Evolutionary conservation across 2,797 vertebrate species (phyloP).

Genomic region (Aphelocoma californica): DNA sequence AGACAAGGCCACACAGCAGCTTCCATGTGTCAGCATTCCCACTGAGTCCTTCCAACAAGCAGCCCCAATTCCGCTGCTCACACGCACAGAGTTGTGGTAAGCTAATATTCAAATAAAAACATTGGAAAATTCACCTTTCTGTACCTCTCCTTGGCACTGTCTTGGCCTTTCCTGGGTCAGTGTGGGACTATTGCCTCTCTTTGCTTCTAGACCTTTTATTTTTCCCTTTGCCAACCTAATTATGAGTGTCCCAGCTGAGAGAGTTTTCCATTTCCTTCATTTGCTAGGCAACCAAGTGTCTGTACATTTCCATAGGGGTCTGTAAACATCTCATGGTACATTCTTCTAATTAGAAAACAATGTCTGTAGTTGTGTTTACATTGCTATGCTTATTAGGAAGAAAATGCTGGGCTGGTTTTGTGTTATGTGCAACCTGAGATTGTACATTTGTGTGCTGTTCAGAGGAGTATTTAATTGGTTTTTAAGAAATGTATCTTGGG

Average conservation of each 20-base stretch:
- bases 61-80: not conserved
- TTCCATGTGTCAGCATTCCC: not conserved
- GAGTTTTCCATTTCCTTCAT: slow-evolving; percentile 22
- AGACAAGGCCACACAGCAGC: not conserved
- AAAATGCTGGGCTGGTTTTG: slow-evolving; percentile 23
- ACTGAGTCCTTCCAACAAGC: not conserved
- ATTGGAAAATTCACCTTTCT: not conserved
- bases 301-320: slow-evolving; percentile 33
- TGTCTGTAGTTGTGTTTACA: slow-evolving; percentile 49
- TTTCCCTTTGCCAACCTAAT: slow-evolving; percentile 20
- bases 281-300: slow-evolving; percentile 42
- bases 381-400: slow-evolving; percentile 47
- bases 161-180: not conserved
- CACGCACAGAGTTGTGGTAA: not conserved
- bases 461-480: slow-evolving; percentile 13
- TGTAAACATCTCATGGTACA: slow-evolving; percentile 41
- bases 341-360: slow-evolving; percentile 57
- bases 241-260: slow-evolving; percentile 7
- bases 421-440: slow-evolving; percentile 53
- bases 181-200: not conserved
- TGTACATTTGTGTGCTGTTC: slow-evolving; percentile 10
- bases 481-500: slow-evolving; percentile 48
- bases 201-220: slow-evolving; percentile 5
- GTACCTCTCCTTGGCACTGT: not conserved
- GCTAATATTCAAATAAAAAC: not conserved